Evolutionary conservation across 1,140 invertebrate species (phyloP), one percentile per base, ranked within the genome.

Genomic region (Schmidtea mediterranea): DNA sequence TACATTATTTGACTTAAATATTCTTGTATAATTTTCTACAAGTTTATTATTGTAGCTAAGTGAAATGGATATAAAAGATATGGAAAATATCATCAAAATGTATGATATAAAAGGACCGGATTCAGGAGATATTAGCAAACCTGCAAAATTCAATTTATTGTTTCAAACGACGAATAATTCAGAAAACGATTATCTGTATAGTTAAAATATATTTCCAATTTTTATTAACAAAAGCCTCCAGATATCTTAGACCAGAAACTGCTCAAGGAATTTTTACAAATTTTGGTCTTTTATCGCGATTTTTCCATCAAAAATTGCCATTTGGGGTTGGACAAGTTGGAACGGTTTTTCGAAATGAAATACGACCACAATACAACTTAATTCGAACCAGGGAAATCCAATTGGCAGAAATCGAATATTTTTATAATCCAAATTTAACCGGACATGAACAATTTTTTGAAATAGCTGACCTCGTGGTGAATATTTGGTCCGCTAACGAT

Each of bases 101-200:
- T 95, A 77, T 60, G 71, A 80, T 36, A 92, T 98, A 69, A 90
- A 87, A 58, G 87, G 86, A 2, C 89, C 89, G 0, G 61, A 83
- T 1, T 90, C 82, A 58, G 80, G 79, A 15, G 97, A 95, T 70
- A 79, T 46, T 46, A 46, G 18, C 22, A 6, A 6, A 6, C 18
- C 23, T 19, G 13, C 9, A 2, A 16, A 46, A 24, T 9, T 46
- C 5, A 46, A 46, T 46, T 23, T 46, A 19, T 9, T 46, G 43
- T 46, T 9, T 46, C 8, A 6, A 24, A 46, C 43, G 9, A n/a
- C n/a, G n/a, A n/a, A n/a, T n/a, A n/a, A 22, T 22, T n/a, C n/a
- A 22, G 43, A 23, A 22, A 6, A 8, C n/a, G 2, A 19, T 32
- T 10, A 32, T 6, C 26, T 10, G 10, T 32, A n/a, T n/a, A n/a